Base-by-base conservation (phyloP, 2,113 vertebrate species). In the Hydrolagus affinis region DNA sequence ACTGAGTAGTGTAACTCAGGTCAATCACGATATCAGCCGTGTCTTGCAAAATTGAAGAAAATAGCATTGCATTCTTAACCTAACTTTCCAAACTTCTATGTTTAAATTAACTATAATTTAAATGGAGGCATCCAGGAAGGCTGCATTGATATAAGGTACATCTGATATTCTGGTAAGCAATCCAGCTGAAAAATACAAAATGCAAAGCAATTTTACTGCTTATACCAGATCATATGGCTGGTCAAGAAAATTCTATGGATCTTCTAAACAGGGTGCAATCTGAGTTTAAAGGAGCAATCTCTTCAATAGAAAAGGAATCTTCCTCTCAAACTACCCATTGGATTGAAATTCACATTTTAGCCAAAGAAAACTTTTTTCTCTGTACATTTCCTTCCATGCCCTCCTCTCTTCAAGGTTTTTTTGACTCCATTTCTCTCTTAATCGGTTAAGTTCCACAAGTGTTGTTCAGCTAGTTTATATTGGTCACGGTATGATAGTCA, bases 231-330 rank as follows among this genome's bases (percentile, higher is more conserved):
- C 12, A 69, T 21, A 68, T 15, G 19, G 64, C 64, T 68, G 30
- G 44, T 19, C 6, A 19, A 44, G 56, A 19, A 74, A 25, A 28
- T 21, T 25, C 23, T 71, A 74, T 9, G 30, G 15, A 74, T 44
- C n/a, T 44, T 74, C 72, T 10, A 32, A 74, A 32, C 30, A 21
- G 72, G 72, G 72, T 9, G 0, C 30, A 74, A 74, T 14, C 25
- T 91, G 89, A 88, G 89, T 92, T 90, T 94, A 93, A 91, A 87
- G 89, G 91, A 92, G 93, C 91, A 94, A 91, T 93, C 91, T 56
- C 19, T 17, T 6, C 32, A 74, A 74, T 14, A 74, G 44, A 74
- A 74, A 17, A 1, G 19, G 56, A 56, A 44, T n/a, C 44, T 11
- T 56, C 32, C 32, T 56, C 8, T 11, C 8, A 19, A 57, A 44